Evolutionary conservation across 2,888 invertebrate species (phyloP).

Genomic region (Chrysolina oricalcia): DNA sequence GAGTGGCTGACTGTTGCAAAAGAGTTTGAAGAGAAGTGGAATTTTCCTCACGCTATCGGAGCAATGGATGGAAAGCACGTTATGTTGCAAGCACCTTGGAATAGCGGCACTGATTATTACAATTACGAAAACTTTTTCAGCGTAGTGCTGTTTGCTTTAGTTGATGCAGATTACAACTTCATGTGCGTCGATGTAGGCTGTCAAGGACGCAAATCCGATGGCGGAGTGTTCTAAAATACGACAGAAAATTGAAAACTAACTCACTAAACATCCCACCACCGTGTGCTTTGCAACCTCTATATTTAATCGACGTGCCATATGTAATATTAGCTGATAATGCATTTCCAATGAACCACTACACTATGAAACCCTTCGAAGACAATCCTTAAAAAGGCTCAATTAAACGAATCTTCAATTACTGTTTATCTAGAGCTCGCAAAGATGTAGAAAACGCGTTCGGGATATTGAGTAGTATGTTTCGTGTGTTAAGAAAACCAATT

Average conservation of each 20-base stretch:
- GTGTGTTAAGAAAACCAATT: slow-evolving; percentile 52
- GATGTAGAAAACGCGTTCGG: slow-evolving; percentile 50
- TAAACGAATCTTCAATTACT: slow-evolving; percentile 52
- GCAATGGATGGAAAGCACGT: slow-evolving; percentile 65
- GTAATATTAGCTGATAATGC: slow-evolving; percentile 51
- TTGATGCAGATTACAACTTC: too few relatives aligned
- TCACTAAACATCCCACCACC: slow-evolving; percentile 39
- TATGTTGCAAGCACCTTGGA: too few relatives aligned
- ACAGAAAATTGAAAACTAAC: slow-evolving; percentile 38
- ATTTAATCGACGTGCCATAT: slow-evolving; percentile 40
- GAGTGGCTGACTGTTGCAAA: slow-evolving; percentile 30
- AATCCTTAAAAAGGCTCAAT: slow-evolving; percentile 42
- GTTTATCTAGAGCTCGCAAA: slow-evolving; percentile 48
- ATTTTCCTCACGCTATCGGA: slow-evolving; percentile 46
- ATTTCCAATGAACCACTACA: slow-evolving; percentile 52
- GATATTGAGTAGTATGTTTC: slow-evolving; percentile 25
- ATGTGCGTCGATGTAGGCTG: slow-evolving; percentile 63
- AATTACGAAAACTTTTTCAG: slow-evolving; percentile 64
- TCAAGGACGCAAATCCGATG: slow-evolving; percentile 59
- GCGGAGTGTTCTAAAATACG: too few relatives aligned
- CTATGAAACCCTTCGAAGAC: slow-evolving; percentile 53
- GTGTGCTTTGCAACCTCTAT: slow-evolving; percentile 24
- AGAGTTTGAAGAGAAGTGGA: slow-evolving; percentile 39
- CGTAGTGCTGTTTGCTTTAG: slow-evolving; percentile 65
- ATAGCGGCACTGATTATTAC: slow-evolving; percentile 63